Conservation (phyloP, 2,113 vertebrate species). For the Ciconia boyciana region DNA sequence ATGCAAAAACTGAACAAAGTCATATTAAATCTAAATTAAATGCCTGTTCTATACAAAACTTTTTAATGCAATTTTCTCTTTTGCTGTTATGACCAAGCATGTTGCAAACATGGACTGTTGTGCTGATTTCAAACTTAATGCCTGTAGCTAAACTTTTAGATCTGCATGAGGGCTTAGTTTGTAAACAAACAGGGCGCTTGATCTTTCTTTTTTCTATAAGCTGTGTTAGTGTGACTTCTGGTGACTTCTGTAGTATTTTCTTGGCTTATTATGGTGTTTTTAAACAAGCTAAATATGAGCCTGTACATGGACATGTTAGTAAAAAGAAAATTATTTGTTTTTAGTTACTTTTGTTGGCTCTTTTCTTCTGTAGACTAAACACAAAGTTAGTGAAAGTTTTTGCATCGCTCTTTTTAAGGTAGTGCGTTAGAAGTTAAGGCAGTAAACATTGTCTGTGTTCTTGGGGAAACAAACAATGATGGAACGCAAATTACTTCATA, state of each 20-base stretch:
- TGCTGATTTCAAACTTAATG: background rate
- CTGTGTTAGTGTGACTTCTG: background rate
- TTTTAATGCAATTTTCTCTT: background rate
- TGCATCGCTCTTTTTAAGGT: background rate
- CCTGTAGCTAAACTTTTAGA: background rate
- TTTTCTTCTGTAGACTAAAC: background rate
- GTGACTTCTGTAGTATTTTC: background rate
- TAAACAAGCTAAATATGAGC: background rate
- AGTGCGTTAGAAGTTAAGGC: background rate
- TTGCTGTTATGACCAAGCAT: background rate
- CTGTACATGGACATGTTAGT: background rate
- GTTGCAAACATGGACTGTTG: background rate
- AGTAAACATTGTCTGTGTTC: background rate
- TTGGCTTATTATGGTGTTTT: background rate
- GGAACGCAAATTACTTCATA: background rate
- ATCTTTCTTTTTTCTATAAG: background rate
- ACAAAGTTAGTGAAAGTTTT: background rate
- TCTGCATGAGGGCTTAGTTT: background rate
- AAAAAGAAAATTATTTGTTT: background rate
- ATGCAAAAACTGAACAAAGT: background rate
- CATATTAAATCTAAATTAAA: background rate
- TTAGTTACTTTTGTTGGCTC: background rate
- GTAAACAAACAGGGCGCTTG: background rate
- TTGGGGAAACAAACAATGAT: background rate
- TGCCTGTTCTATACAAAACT: background rate